These are phyloP conservation scores for Drosophila pseudoobscura DNA, from an alignment of 1,140 invertebrate species.

Conservation along the genomic window DNA sequence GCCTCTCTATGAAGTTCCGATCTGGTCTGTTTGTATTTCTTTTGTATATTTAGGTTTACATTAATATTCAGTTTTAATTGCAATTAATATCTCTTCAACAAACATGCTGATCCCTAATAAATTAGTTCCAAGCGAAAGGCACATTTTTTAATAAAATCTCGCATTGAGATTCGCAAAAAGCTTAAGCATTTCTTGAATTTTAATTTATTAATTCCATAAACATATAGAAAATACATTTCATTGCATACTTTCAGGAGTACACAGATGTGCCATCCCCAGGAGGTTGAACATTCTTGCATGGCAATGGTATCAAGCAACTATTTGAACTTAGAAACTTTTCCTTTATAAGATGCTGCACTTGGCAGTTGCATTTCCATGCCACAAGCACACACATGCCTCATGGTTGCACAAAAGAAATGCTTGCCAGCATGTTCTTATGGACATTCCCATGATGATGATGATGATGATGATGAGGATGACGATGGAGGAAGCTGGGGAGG, in stretches of 20 bases:
- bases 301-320: background rate
- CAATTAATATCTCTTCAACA: too few relatives aligned
- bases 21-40: too few relatives aligned
- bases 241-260: constrained; percentile 15
- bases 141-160: too few relatives aligned
- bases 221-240: background rate
- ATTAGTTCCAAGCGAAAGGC: too few relatives aligned
- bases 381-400: constrained; percentile 1
- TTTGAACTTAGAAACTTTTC: constrained; percentile 12
- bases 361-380: constrained; percentile 35
- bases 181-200: too few relatives aligned
- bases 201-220: background rate
- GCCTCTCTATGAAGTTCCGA: too few relatives aligned
- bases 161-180: too few relatives aligned
- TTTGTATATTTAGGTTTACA: too few relatives aligned
- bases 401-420: constrained; percentile 2
- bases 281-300: background rate
- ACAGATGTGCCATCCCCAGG: too few relatives aligned
- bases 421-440: constrained; percentile 43
- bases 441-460: constrained; percentile 41
- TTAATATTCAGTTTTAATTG: too few relatives aligned
- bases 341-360: constrained; percentile 20
- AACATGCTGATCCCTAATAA: too few relatives aligned
- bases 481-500: background rate
- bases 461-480: constrained; percentile 35